Base-by-base conservation (phyloP, 2,888 invertebrate genomes). In the Zygogramma bicolorata region DNA sequence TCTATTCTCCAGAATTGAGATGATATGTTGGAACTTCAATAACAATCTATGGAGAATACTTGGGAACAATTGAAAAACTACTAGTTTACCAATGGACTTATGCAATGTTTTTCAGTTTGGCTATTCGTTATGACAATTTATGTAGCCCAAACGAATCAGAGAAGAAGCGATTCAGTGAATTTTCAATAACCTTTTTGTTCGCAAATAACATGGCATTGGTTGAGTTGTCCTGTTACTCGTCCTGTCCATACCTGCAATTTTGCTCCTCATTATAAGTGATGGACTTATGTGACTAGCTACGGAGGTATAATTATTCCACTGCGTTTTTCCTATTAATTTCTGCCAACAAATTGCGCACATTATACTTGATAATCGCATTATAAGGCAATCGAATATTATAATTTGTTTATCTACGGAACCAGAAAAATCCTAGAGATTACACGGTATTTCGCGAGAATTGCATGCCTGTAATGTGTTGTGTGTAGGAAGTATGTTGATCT, bases 261-360 rank as follows among this genome's bases (percentile, higher is more conserved):
- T 70, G 70, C 79, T 73, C 78, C 76, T 80, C 80, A 80, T n/a
- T n/a, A n/a, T n/a, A 80, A 77, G 75, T 75, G 75, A 77, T 77
- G 74, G 79, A 79, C 80, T 75, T 79, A 78, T 79, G 78, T 75
- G 75, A n/a, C n/a, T n/a, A n/a, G 75, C 75, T 76, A 78, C 79
- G 68, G 60, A 70, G 74, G 71, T 75, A 72, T 77, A 77, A 80
- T 80, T 77, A 79, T 74, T 77, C 72, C 65, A 77, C 77, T 73
- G 71, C 66, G 66, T 73, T 71, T n/a, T 63, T 72, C 71, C 74
- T 70, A 67, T 76, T 58, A 65, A 69, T 65, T 72, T 59, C 38
- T 62, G 53, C 65, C 49, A 69, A 73, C 65, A 70, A 70, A 73
- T 69, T 73, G 71, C 60, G 63, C 60, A 66, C 34, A 71, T 73